A percentile compares a stretch with the other conserved stretches of the same genome.
These are phyloP conservation scores for Megaceryle maxima DNA, from an alignment of 2,113 vertebrate species.

Conservation along the genomic window DNA sequence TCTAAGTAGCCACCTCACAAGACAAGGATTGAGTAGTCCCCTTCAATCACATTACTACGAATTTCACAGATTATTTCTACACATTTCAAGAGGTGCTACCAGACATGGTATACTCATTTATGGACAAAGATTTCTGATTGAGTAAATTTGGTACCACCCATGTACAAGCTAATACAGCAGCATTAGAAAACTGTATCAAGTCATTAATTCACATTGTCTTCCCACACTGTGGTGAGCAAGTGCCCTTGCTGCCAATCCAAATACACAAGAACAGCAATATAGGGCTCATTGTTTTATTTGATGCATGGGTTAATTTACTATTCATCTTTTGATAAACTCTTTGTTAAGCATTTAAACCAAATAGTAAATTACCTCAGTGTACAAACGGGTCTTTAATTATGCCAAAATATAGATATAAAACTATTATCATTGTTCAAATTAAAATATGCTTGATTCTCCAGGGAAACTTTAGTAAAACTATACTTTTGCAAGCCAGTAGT, in stretches of 20 bases:
- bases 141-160: background rate
- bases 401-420: background rate
- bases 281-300: background rate
- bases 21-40: background rate
- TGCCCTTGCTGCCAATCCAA: background rate
- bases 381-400: background rate
- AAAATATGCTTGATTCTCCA: background rate
- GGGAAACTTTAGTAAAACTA: background rate
- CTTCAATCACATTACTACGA: background rate
- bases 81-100: background rate
- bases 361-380: background rate
- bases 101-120: background rate
- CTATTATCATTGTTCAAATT: background rate
- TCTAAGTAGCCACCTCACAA: background rate
- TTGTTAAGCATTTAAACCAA: background rate
- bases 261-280: background rate
- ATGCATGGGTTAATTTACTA: background rate
- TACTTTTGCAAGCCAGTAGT: background rate
- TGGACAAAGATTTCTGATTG: background rate
- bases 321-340: background rate
- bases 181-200: conserved; percentile 4
- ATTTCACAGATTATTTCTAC: background rate
- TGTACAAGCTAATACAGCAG: background rate
- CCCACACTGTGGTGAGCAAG: background rate
- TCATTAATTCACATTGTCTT: conserved; percentile 4